phyloP scores from a whole-genome alignment of 2,797 vertebrate species.

The Anomalospiza imberbis region DNA sequence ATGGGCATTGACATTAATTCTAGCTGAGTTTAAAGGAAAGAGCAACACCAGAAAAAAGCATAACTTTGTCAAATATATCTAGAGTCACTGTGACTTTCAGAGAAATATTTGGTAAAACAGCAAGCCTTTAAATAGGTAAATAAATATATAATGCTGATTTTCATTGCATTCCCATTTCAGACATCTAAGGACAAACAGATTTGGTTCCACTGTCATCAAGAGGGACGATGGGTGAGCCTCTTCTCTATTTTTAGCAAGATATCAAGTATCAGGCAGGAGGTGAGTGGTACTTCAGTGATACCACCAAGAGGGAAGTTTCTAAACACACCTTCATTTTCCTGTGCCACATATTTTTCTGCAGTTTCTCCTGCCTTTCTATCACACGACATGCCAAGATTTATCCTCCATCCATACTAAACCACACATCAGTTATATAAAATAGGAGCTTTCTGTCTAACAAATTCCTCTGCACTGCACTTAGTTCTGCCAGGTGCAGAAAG shows the following conservation, averaged over 20 bases:
- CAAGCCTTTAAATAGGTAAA: neutral
- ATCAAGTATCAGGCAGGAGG: neutral
- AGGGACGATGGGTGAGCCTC: neutral
- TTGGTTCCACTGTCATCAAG: neutral
- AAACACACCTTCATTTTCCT: neutral
- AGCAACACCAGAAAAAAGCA: neutral
- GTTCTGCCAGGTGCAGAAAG: neutral
- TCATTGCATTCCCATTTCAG: neutral
- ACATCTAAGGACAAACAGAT: neutral
- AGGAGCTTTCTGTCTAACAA: neutral
- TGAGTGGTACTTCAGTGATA: neutral
- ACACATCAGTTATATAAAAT: neutral
- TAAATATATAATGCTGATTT: neutral
- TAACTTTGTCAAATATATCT: neutral
- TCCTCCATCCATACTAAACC: neutral
- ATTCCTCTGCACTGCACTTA: neutral
- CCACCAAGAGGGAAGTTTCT: neutral
- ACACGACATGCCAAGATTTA: neutral
- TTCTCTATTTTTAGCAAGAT: slow-evolving; percentile 26
- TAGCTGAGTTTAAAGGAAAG: neutral
- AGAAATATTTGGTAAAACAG: neutral
- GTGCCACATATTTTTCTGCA: neutral
- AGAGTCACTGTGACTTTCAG: neutral
- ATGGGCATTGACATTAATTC: neutral
- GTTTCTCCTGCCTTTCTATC: neutral